Percentiles rank a stretch among this genome's conserved stretches.
Conservation (phyloP, 1,140 invertebrate species). For the Apocrypta bakeri region DNA sequence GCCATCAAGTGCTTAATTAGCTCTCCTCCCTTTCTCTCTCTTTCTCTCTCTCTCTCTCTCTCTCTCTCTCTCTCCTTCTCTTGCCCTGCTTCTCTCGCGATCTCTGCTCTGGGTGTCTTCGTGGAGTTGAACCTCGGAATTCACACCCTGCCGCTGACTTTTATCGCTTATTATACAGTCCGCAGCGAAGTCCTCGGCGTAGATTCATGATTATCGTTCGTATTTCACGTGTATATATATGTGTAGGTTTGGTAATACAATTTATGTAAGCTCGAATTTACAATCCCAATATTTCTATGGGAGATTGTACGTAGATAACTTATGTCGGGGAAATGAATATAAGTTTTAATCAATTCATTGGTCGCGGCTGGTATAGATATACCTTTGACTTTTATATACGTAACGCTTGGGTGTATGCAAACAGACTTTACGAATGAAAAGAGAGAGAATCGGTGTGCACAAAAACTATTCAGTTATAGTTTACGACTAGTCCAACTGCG, state of each 20-base stretch:
- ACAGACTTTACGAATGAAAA: neutral
- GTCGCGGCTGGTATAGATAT: too few species aligned
- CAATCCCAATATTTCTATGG: too few species aligned
- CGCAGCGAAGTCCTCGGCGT: neutral
- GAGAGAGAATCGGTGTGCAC: neutral
- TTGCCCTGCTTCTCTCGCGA: too few species aligned
- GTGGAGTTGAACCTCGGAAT: neutral
- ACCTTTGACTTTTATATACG: too few species aligned
- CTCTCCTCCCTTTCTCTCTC: neutral
- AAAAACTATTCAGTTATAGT: neutral
- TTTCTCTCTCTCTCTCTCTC: too few species aligned
- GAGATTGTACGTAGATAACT: neutral
- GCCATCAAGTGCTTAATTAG: conserved; percentile 14
- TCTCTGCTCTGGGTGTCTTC: neutral
- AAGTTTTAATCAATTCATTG: neutral
- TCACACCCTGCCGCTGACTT: neutral
- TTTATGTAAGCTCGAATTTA: too few species aligned
- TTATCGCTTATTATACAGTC: conserved; percentile 16
- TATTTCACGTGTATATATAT: too few species aligned
- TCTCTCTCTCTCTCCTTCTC: too few species aligned
- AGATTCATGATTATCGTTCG: neutral
- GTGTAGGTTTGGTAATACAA: too few species aligned
- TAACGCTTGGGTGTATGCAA: neutral
- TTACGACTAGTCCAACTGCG: neutral
- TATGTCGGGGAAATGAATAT: neutral